phyloP scores from a whole-genome alignment of 2,888 invertebrate genomes.

The Caenorhabditis zanzibari region DNA sequence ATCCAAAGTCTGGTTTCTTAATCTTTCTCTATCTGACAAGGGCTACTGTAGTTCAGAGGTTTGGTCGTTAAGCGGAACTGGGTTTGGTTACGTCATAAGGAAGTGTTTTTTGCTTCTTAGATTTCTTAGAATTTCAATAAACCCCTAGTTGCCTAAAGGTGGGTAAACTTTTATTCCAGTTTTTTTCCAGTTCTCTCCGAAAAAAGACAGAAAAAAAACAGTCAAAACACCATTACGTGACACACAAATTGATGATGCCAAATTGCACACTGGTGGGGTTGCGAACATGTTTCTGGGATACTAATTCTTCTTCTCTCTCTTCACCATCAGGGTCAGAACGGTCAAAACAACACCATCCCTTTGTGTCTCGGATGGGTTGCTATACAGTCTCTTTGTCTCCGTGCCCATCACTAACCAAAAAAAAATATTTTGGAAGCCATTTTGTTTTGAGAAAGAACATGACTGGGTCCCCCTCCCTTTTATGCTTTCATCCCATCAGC shows the following conservation, averaged over 20 bases:
- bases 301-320: slow-evolving; percentile 18
- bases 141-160: too few relatives aligned
- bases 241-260: slow-evolving; percentile 47
- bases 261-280: slow-evolving; percentile 25
- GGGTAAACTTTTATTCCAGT: not conserved
- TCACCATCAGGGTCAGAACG: slow-evolving; percentile 33
- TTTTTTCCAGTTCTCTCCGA: not conserved
- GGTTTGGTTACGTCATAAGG: too few relatives aligned
- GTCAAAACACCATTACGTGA: slow-evolving; percentile 32
- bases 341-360: slow-evolving; percentile 53
- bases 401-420: not conserved
- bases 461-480: slow-evolving; percentile 47
- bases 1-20: slow-evolving; percentile 20
- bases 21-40: not conserved
- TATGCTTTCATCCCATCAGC: slow-evolving; percentile 22
- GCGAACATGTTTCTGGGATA: slow-evolving; percentile 23
- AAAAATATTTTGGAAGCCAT: slow-evolving; percentile 40
- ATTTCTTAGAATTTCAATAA: too few relatives aligned
- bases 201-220: slow-evolving; percentile 22
- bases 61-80: too few relatives aligned
- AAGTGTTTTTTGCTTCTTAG: too few relatives aligned
- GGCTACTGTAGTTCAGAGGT: slow-evolving; percentile 10
- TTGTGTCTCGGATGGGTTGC: slow-evolving; percentile 11
- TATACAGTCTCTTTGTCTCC: slow-evolving; percentile 53
- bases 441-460: slow-evolving; percentile 62